Percentiles rank a stretch among this genome's conserved stretches.
Conservation (phyloP, 1,140 invertebrate genomes). For the Andrena cerasifolii region DNA sequence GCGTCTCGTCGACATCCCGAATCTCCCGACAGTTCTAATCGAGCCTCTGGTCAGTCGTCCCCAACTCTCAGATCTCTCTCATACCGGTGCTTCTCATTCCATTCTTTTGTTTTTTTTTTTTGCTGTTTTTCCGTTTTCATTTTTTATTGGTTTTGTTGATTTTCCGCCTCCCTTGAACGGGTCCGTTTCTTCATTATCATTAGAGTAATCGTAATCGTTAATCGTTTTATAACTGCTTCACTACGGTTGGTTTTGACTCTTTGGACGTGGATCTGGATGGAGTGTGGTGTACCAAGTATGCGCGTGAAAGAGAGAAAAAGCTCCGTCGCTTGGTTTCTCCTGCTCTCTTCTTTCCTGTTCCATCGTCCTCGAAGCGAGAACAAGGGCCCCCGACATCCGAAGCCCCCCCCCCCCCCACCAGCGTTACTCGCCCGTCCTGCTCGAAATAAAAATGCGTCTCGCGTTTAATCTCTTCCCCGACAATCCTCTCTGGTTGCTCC, state of each 20-base stretch:
- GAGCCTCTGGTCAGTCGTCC: constrained; percentile 30
- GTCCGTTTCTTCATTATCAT: constrained; percentile 48
- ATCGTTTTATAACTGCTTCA: constrained; percentile 63
- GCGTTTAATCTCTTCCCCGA: background rate
- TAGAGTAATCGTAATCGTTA: constrained; percentile 49
- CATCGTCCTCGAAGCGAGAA: constrained; percentile 23
- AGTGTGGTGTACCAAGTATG: constrained; percentile 74
- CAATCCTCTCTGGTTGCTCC: background rate
- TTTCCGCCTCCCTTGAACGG: constrained; percentile 33
- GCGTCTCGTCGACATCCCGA: background rate
- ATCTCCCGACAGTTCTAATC: constrained; percentile 3
- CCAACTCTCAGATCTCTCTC: constrained; percentile 16
- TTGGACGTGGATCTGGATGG: constrained; percentile 81
- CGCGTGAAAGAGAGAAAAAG: constrained; percentile 69
- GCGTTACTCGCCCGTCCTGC: no score
- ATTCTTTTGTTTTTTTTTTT: constrained; percentile 3
- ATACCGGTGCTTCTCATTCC: constrained; percentile 29
- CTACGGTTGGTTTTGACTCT: constrained; percentile 73
- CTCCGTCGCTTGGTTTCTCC: constrained; percentile 35
- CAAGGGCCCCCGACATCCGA: constrained; percentile 17
- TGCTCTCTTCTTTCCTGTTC: constrained; percentile 12
- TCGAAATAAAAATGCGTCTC: constrained; percentile 3
- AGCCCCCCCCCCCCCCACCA: background rate
- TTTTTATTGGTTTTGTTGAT: constrained; percentile 13
- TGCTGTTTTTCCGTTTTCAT: constrained; percentile 38